phyloP scores from a whole-genome alignment of 1,140 invertebrate genomes.

The Philotrypesis tridentata region DNA sequence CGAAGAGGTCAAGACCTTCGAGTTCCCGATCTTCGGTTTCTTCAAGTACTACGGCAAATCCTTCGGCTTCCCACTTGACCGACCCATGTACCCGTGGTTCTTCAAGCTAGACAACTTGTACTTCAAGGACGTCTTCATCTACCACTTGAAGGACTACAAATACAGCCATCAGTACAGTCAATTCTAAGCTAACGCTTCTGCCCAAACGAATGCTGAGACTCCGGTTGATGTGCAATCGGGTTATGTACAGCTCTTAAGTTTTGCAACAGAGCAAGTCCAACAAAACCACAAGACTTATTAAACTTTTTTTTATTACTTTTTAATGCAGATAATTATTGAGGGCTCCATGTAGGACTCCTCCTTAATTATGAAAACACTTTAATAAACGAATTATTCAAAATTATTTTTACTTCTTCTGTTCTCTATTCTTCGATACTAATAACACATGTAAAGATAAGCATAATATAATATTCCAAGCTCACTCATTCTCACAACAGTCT shows the following conservation, averaged over 20 bases:
- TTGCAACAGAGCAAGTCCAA: background rate
- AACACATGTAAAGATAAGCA: no score
- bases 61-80: constrained; percentile 82
- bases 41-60: constrained; percentile 67
- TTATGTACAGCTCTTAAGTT: background rate
- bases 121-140: constrained; percentile 79
- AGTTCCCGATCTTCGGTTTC: constrained; percentile 61
- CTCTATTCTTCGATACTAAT: no score
- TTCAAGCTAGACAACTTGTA: constrained; percentile 79
- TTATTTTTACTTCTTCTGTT: background rate
- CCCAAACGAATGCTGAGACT: constrained; percentile 13
- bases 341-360: background rate
- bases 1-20: constrained; percentile 55
- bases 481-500: no score
- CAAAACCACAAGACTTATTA: background rate
- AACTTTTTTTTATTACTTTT: background rate
- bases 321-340: background rate
- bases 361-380: background rate
- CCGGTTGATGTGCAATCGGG: background rate
- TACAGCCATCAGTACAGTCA: constrained; percentile 38
- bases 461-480: no score
- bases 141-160: constrained; percentile 76
- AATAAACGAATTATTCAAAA: background rate
- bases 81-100: constrained; percentile 74
- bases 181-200: background rate